These are phyloP conservation scores for Spodoptera exigua DNA, from an alignment of 2,888 invertebrate genomes.

Conservation along the genomic window DNA sequence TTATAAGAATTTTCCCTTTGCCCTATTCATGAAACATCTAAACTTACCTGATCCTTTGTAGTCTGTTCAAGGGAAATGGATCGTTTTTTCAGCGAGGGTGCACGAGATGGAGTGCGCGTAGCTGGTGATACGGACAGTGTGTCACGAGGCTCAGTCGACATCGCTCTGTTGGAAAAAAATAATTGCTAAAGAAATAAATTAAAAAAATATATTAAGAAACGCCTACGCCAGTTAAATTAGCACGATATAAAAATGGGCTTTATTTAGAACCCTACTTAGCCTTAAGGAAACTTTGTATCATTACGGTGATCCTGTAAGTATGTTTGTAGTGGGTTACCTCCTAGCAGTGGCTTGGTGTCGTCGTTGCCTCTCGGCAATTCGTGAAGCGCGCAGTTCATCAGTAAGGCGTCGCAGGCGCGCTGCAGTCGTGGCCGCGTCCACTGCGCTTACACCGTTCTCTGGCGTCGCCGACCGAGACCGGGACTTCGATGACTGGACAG, in stretches of 20 bases:
- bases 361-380: conserved; percentile 82
- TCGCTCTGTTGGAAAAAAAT: conserved; percentile 70
- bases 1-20: too few species aligned
- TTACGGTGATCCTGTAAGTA: neutral
- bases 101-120: conserved; percentile 77
- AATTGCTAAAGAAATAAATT: too few species aligned
- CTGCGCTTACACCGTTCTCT: conserved; percentile 74
- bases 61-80: conserved; percentile 87
- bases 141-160: conserved; percentile 86
- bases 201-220: too few species aligned
- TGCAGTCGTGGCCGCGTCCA: conserved; percentile 80
- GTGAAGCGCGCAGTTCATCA: conserved; percentile 90
- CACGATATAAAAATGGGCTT: too few species aligned
- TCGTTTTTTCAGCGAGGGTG: conserved; percentile 86
- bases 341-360: conserved; percentile 81
- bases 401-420: conserved; percentile 92
- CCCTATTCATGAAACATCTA: neutral
- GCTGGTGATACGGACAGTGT: conserved; percentile 79
- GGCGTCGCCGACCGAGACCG: conserved; percentile 91
- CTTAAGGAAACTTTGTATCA: too few species aligned
- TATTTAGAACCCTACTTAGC: too few species aligned
- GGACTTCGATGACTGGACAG: conserved; percentile 90
- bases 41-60: conserved; percentile 83
- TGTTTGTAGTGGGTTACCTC: conserved; percentile 62
- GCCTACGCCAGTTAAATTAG: too few species aligned